Evolutionary conservation across 1,140 invertebrate species (phyloP), one percentile per base, ranked within the genome.

Genomic region (Neodiprion lecontei): DNA sequence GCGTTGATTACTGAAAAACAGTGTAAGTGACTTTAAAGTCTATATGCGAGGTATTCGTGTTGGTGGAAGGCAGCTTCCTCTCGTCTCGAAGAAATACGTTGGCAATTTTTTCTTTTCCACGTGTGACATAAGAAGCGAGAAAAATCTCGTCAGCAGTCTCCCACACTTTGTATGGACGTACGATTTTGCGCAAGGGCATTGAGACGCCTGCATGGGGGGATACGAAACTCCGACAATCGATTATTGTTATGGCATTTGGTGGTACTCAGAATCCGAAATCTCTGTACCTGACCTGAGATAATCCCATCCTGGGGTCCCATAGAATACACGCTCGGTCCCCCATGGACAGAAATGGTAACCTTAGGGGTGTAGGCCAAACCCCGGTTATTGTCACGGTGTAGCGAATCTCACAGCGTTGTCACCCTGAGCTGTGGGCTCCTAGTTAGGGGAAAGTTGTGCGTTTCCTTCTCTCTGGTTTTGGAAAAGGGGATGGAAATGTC

Each of bases 141-240:
- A 40, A 61, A 5, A 17, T 53, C 53, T 17, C n/a, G 11, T 17
- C 53, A 14, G 53, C 11, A 17, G 11, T 61, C 53, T 61, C 53
- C 53, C 53, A 61, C 53, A 61, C 53, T 61, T 61, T 61, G 53
- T 14, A 61, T 61, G 53, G 53, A 61, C 53, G 3, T 14, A 61
- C 53, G n/a, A 61, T 61, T 61, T 61, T 61, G 53, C 53, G 53
- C 53, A 61, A 61, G 53, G 53, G n/a, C 53, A 61, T 61, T 61
- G 53, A 40, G 28, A 17, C 4, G 53, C 11, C n/a, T 12, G 11
- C 53, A 61, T 11, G 28, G 28, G 28, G n/a, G 53, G 53, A 61
- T 9, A 61, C n/a, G 53, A 61, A 61, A 61, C 53, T 61, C n/a
- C 8, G 53, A 61, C 53, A 61, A 9, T 9, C 53, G 53, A 61